A percentile compares a stretch with the other conserved stretches of the same genome.
phyloP scores from a whole-genome alignment of 2,113 vertebrate genomes.

The Cynoglossus semilaevis region DNA sequence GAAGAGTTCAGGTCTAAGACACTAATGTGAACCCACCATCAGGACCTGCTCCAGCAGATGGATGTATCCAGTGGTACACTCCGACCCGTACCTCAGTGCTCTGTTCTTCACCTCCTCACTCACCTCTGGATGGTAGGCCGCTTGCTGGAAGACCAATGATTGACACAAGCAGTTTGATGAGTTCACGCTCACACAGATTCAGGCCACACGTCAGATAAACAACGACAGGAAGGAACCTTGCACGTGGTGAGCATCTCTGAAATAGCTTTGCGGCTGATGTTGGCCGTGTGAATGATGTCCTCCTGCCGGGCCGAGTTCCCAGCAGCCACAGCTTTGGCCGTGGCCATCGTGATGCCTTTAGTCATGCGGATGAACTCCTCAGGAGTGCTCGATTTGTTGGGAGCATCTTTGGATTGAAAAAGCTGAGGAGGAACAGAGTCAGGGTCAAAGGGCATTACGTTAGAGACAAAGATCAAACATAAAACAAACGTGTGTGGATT shows the following conservation, averaged over 20 bases:
- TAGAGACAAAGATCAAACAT: no score
- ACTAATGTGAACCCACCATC: slow-evolving; percentile 70
- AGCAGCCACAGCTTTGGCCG: slow-evolving; percentile 96
- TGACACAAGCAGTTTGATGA: slow-evolving; percentile 2
- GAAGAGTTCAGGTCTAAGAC: no score
- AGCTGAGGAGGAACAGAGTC: slow-evolving; percentile 70
- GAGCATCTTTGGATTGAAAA: slow-evolving; percentile 88
- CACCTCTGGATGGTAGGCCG: slow-evolving; percentile 89
- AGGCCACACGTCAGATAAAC: no score
- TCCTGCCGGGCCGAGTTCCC: slow-evolving; percentile 96
- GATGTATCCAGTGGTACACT: slow-evolving; percentile 91
- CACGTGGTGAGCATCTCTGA: slow-evolving; percentile 91
- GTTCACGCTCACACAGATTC: no score
- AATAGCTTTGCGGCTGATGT: slow-evolving; percentile 96
- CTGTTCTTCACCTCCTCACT: slow-evolving; percentile 82
- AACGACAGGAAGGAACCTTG: slow-evolving; percentile 57
- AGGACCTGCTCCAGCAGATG: slow-evolving; percentile 93
- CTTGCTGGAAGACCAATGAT: slow-evolving; percentile 80
- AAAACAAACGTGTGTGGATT: no score
- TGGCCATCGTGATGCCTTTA: slow-evolving; percentile 98
- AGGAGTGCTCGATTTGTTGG: slow-evolving; percentile 88
- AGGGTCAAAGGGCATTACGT: no score
- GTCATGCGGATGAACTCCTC: slow-evolving; percentile 99
- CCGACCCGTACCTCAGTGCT: slow-evolving; percentile 85
- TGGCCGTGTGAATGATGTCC: slow-evolving; percentile 95